Conservation (phyloP, 2,888 invertebrate species). For the Reticulitermes lucifugus region DNA sequence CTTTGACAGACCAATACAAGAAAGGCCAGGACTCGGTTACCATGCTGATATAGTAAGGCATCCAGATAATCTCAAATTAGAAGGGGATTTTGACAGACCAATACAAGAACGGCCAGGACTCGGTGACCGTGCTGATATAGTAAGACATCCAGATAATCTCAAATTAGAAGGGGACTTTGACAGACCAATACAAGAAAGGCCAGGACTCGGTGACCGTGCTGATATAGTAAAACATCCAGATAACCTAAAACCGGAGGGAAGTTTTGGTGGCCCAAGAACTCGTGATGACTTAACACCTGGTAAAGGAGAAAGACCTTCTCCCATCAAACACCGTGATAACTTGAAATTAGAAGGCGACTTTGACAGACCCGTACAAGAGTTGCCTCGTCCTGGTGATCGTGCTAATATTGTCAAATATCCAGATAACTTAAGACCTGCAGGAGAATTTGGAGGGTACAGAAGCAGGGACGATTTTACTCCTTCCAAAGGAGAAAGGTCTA, state of each 20-base stretch:
- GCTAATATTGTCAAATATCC: constrained; percentile 71
- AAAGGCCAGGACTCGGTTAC: too few relatives aligned
- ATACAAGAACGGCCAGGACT: too few relatives aligned
- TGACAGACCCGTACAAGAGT: constrained; percentile 30
- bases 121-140: too few relatives aligned
- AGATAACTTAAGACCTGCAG: constrained; percentile 72
- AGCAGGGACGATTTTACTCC: constrained; percentile 61
- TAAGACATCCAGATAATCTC: constrained; percentile 59
- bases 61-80: too few relatives aligned
- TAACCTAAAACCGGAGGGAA: constrained; percentile 71
- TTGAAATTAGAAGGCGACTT: constrained; percentile 71
- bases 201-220: constrained; percentile 68
- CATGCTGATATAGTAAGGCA: too few relatives aligned
- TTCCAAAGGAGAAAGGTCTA: constrained; percentile 65
- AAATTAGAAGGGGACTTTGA: constrained; percentile 64
- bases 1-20: too few relatives aligned
- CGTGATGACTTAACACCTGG: constrained; percentile 55
- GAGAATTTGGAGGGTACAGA: constrained; percentile 68
- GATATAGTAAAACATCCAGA: constrained; percentile 66
- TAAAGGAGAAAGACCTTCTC: constrained; percentile 57
- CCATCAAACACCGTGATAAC: constrained; percentile 72
- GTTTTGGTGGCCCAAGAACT: constrained; percentile 64
- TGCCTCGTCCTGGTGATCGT: constrained; percentile 64
- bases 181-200: constrained; percentile 62
- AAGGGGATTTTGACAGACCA: too few relatives aligned